phyloP scores from a whole-genome alignment of 2,797 vertebrate species.

The Sebastes paucispinis region DNA sequence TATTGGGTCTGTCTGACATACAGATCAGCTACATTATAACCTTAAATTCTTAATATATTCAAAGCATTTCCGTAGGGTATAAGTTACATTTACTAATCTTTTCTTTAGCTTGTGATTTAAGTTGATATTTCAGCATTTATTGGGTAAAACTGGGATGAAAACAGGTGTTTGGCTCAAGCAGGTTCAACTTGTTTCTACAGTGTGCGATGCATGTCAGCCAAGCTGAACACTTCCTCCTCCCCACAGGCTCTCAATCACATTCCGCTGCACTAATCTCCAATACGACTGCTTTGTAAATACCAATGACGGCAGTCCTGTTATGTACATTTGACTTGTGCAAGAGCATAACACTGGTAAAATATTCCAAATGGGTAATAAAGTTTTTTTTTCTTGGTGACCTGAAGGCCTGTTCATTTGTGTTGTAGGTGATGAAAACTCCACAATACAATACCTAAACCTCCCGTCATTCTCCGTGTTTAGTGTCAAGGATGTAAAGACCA shows the following conservation, averaged over 20 bases:
- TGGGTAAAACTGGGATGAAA: constrained; percentile 1
- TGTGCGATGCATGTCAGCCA: constrained; percentile 54
- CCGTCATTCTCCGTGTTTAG: rapidly evolving
- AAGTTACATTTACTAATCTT: constrained; percentile 7
- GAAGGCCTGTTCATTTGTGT: constrained; percentile 11
- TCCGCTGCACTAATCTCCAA: constrained; percentile 43
- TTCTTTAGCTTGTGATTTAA: constrained; percentile 24
- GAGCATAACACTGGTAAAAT: constrained; percentile 71
- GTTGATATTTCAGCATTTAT: constrained; percentile 21
- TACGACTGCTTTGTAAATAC: constrained; percentile 76
- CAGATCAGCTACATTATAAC: neutral
- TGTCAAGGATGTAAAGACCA: neutral
- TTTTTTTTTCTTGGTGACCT: constrained; percentile 70
- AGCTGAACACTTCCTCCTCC: constrained; percentile 26
- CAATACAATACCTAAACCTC: neutral
- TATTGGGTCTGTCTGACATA: constrained; percentile 24
- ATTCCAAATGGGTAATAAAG: constrained; percentile 80
- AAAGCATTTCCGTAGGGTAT: constrained; percentile 10
- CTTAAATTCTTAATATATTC: constrained; percentile 39
- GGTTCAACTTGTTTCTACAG: constrained; percentile 32
- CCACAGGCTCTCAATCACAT: constrained; percentile 23
- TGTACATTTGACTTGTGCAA: constrained; percentile 76
- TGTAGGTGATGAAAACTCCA: neutral
- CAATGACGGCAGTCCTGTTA: constrained; percentile 57
- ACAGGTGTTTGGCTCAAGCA: constrained; percentile 12